Conservation (phyloP, 2,888 invertebrate species). For the Polia nebulosa region DNA sequence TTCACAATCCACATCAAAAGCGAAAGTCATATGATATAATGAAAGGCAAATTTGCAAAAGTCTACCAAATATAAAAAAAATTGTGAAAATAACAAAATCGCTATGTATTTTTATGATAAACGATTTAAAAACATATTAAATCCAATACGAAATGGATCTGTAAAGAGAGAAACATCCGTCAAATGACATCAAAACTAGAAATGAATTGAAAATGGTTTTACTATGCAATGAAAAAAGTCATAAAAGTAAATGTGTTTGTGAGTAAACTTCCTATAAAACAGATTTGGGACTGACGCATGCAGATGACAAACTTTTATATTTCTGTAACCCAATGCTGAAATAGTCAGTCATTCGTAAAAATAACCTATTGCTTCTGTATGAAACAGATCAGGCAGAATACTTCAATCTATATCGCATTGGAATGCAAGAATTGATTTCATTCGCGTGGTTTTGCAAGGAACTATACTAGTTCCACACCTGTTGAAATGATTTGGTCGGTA, state of each 20-base stretch:
- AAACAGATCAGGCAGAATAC: neutral
- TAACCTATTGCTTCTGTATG: conserved; percentile 32
- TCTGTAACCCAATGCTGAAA: conserved; percentile 58
- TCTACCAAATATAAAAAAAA: conserved; percentile 23
- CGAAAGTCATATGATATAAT: conserved; percentile 33
- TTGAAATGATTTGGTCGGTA: neutral
- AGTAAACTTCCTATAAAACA: conserved; percentile 64
- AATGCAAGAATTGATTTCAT: neutral
- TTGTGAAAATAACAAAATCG: conserved; percentile 44
- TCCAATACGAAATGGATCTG: conserved; percentile 57
- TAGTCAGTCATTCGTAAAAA: conserved; percentile 57
- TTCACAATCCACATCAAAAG: conserved; percentile 40
- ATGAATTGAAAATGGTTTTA: conserved; percentile 74
- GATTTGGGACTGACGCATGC: conserved; percentile 58
- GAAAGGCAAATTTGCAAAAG: conserved; percentile 35
- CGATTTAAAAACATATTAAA: conserved; percentile 67
- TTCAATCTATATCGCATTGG: neutral
- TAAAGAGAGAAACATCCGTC: conserved; percentile 64
- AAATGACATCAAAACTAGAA: conserved; percentile 73
- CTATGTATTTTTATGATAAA: conserved; percentile 60
- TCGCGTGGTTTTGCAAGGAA: conserved; percentile 10
- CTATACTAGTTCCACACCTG: neutral
- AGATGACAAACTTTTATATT: conserved; percentile 69
- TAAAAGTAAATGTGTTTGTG: conserved; percentile 67
- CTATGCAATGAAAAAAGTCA: conserved; percentile 72